Percentiles rank a stretch among this genome's conserved stretches.
Conservation (phyloP, 2,113 vertebrate species). For the Cyphomyrus discorhynchus region DNA sequence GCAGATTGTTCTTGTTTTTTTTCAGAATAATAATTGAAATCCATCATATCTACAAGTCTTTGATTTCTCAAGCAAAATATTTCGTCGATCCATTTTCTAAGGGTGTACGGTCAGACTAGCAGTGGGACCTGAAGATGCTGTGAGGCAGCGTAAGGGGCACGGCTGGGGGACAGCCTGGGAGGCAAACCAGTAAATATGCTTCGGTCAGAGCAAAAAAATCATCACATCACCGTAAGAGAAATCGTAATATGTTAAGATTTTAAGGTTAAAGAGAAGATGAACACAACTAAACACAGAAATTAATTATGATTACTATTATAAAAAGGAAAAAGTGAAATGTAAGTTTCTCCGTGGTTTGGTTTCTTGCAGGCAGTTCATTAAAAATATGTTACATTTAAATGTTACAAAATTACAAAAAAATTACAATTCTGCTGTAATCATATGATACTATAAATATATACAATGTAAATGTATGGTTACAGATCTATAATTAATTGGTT, state of each 20-base stretch:
- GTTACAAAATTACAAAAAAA: background rate
- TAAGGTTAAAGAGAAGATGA: background rate
- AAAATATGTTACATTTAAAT: background rate
- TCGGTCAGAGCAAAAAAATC: background rate
- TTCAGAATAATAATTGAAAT: conserved; percentile 1
- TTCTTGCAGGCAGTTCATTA: background rate
- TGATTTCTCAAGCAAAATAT: background rate
- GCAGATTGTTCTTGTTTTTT: no score
- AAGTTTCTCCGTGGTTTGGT: background rate
- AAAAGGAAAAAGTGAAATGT: background rate
- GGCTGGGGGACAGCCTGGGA: background rate
- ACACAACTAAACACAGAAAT: background rate
- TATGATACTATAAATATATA: background rate
- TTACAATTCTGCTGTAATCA: background rate
- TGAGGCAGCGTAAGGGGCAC: background rate
- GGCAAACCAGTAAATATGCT: background rate
- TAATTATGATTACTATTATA: background rate
- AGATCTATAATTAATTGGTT: background rate
- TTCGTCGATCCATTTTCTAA: background rate
- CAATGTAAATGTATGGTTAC: background rate
- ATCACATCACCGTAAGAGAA: background rate
- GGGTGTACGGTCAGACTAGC: background rate
- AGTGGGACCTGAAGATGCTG: background rate
- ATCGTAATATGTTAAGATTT: background rate
- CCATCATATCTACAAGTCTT: background rate